Evolutionary conservation across 64 coral and sea anemone species (phyloP).

Genomic region (Pocillopora verrucosa): DNA sequence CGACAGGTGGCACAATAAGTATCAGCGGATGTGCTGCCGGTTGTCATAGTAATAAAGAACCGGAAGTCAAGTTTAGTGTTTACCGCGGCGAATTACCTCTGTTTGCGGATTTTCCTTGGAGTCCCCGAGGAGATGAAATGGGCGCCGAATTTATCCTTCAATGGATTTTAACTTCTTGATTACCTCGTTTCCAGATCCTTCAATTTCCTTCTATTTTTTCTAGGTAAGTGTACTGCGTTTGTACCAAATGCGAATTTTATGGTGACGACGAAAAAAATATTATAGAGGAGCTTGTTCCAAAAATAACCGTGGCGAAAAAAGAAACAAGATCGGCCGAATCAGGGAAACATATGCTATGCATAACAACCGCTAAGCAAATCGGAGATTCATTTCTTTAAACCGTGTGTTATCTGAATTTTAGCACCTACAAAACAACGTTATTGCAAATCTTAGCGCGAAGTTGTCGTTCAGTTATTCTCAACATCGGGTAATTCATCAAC

Average conservation of each 20-base stretch:
- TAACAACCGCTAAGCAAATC: neutral
- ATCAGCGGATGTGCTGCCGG: neutral
- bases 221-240: neutral
- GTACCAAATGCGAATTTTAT: neutral
- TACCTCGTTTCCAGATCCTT: neutral
- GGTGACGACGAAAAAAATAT: too few species aligned
- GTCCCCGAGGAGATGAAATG: neutral
- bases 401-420: neutral
- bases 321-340: too few species aligned
- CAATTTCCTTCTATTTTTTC: neutral
- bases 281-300: too few species aligned
- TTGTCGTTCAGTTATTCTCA: neutral
- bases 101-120: neutral
- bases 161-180: neutral
- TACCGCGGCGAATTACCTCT: neutral
- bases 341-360: too few species aligned
- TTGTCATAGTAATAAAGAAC: conserved; percentile 19
- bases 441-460: neutral
- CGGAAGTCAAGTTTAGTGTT: neutral
- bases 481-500: neutral
- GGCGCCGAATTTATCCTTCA: neutral
- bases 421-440: neutral
- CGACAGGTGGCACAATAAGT: neutral
- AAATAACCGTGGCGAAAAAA: too few species aligned
- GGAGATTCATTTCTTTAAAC: neutral